A percentile compares a stretch with the other conserved stretches of the same genome.
Evolutionary conservation across 2,888 invertebrate species (phyloP).

Genomic region (Drosophila engyochracea): DNA sequence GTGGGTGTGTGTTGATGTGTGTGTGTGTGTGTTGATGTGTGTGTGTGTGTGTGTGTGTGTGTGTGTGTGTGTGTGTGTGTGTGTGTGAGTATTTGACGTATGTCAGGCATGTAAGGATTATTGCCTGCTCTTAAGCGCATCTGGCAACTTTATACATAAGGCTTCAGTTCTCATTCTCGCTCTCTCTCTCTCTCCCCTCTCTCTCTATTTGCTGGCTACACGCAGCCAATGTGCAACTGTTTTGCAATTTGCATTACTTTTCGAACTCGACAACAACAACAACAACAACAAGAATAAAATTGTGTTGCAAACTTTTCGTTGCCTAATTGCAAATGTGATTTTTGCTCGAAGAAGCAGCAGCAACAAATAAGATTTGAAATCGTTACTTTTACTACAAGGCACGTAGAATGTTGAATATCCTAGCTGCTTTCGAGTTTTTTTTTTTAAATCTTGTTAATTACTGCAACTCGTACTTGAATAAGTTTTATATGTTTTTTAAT

Average conservation of each 20-base stretch:
- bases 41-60: neutral
- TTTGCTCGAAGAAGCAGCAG: conserved; percentile 34
- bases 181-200: too few relatives aligned
- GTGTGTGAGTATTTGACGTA: conserved; percentile 1
- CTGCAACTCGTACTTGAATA: neutral
- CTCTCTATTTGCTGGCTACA: too few relatives aligned
- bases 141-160: conserved; percentile 21
- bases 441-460: neutral
- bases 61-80: conserved; percentile 1
- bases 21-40: neutral
- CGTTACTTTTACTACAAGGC: neutral
- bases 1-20: conserved; percentile 7
- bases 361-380: conserved; percentile 2
- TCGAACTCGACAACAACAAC: conserved; percentile 9
- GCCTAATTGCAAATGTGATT: conserved; percentile 70
- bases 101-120: conserved; percentile 12
- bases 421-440: neutral
- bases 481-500: neutral
- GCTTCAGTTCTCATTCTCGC: neutral
- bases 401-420: neutral
- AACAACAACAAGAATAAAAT: conserved; percentile 3
- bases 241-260: conserved; percentile 30
- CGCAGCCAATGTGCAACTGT: conserved; percentile 13
- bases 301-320: conserved; percentile 54
- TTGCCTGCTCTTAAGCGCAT: conserved; percentile 6